Conservation (phyloP, 2,888 invertebrate genomes). For the Carterocephalus palaemon region DNA sequence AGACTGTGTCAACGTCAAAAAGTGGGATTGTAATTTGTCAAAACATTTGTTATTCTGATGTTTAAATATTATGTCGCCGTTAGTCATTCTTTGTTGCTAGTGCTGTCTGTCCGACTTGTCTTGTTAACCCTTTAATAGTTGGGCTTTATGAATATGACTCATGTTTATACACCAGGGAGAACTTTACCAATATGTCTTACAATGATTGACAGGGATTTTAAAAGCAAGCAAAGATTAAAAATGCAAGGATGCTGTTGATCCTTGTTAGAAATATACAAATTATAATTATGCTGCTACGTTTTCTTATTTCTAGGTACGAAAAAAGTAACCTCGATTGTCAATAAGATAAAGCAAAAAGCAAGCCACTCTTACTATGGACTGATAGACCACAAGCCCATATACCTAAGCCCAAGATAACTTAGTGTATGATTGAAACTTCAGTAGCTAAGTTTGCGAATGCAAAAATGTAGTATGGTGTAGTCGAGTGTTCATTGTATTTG, state of each 20-base stretch:
- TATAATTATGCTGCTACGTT: no score
- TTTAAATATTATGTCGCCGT: conserved; percentile 40
- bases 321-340: no score
- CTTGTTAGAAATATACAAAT: no score
- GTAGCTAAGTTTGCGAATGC: no score
- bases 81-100: conserved; percentile 34
- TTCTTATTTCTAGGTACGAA: no score
- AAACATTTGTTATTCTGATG: conserved; percentile 44
- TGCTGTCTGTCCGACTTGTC: conserved; percentile 27
- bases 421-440: no score
- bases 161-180: conserved; percentile 30
- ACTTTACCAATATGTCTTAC: neutral
- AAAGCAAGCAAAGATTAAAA: no score
- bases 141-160: conserved; percentile 33
- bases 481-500: conserved; percentile 15
- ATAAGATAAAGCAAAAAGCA: no score
- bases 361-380: no score
- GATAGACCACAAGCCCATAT: no score
- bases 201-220: conserved; percentile 1
- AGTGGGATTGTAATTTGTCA: conserved; percentile 31
- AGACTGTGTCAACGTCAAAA: conserved; percentile 21
- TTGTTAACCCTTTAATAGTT: conserved; percentile 30
- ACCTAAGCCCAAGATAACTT: no score
- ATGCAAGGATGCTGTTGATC: no score
- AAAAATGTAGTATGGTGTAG: neutral